Evolutionary conservation across 2,113 vertebrate species (phyloP), one percentile per base, ranked within the genome.

Genomic region (Aegypius monachus): DNA sequence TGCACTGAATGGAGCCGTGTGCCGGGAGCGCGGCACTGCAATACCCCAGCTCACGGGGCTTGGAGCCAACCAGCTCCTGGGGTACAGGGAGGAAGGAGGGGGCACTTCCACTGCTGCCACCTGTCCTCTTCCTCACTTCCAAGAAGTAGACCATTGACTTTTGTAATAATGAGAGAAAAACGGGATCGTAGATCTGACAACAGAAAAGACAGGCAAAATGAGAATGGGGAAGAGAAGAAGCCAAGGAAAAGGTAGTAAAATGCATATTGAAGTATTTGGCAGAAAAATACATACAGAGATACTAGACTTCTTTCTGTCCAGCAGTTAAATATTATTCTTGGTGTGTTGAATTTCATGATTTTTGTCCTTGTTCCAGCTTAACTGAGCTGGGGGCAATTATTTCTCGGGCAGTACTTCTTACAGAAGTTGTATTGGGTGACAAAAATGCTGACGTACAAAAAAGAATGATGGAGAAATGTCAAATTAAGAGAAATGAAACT

Each of bases 291-390:
- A 26, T 66, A 13, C 13, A 43, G 42, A 65, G 70, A 50, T 81
- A 71, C 55, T 81, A 26, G 47, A 11, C 29, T 90, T 70, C 56
- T 86, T 81, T 86, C 80, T 86, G 47, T 86, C 77, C 50, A 73
- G 47, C 36, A 52, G 81, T 84, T 91, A 67, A 92, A 80, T 91
- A 65, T 72, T 95, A 38, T 89, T 88, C 73, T 93, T 93, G 27
- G 61, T 45, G 47, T 77, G 81, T 48, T 85, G 66, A 63, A 56
- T 87, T 85, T 68, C 16, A 65, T 94, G 21, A 47, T 79, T 95
- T 86, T 97, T 91, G 63, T 85, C 70, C 61, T 87, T 61, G 56
- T 90, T 93, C 65, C 83, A 82, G 36, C 87, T 95, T 72, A 70
- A 75, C 48, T 65, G 81, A 87, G 62, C 42, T 68, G 45, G 29